phyloP scores from a whole-genome alignment of 2,797 vertebrate genomes.

The Danio tinwini region DNA sequence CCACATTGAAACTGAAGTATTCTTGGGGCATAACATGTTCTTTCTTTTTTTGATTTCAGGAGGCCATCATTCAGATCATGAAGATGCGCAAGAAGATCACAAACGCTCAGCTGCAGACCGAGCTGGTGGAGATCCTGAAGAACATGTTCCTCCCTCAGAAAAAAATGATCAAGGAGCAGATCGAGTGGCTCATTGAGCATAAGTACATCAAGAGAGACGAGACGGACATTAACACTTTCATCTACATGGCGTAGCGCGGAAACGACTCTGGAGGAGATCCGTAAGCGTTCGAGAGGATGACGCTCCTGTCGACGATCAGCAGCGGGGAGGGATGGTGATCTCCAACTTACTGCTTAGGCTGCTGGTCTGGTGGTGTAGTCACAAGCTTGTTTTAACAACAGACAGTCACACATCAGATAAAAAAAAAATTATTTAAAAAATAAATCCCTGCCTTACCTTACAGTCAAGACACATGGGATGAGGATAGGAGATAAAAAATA shows the following conservation, averaged over 20 bases:
- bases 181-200: constrained; percentile 99
- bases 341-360: constrained; percentile 64
- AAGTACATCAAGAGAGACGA: constrained; percentile 99
- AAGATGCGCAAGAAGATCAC: constrained; percentile 99
- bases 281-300: constrained; percentile 59
- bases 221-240: constrained; percentile 98
- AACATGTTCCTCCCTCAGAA: constrained; percentile 99
- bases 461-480: constrained; percentile 59
- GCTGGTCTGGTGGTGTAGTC: constrained; percentile 74
- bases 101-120: constrained; percentile 98
- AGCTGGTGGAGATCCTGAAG: constrained; percentile 99
- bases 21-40: neutral
- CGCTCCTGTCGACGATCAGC: constrained; percentile 53
- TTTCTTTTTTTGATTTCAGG: constrained; percentile 74
- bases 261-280: constrained; percentile 50
- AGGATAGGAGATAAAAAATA: constrained; percentile 59
- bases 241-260: constrained; percentile 94
- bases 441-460: constrained; percentile 94
- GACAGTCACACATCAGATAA: constrained; percentile 76
- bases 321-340: constrained; percentile 58
- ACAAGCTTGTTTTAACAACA: constrained; percentile 76
- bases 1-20: too few species aligned
- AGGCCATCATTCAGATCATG: constrained; percentile 99
- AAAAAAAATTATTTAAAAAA: constrained; percentile 72
- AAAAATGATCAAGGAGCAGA: constrained; percentile 99